Conservation (phyloP, 2,797 vertebrate species). For the Halcyon badia region DNA sequence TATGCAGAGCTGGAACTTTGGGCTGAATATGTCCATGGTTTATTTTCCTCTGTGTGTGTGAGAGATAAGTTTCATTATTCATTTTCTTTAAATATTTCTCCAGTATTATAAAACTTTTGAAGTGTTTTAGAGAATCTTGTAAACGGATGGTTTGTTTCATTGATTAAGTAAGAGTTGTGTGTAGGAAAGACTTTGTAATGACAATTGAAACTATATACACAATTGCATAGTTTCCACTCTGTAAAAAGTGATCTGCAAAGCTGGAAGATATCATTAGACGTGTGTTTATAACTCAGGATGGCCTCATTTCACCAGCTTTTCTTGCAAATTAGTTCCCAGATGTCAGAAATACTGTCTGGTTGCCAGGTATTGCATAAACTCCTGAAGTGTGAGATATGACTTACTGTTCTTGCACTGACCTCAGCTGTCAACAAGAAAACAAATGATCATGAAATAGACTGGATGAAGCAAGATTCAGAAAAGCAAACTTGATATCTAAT, state of each 20-base stretch:
- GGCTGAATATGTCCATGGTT: background rate
- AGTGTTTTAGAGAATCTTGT: background rate
- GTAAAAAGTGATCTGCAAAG: conserved; percentile 44
- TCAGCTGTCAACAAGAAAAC: conserved; percentile 55
- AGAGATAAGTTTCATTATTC: background rate
- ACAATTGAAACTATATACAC: conserved; percentile 35
- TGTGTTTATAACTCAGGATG: conserved; percentile 64
- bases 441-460: conserved; percentile 22
- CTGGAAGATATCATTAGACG: conserved; percentile 61
- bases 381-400: conserved; percentile 43
- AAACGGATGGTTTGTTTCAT: conserved; percentile 34
- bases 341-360: conserved; percentile 31
- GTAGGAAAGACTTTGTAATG: conserved; percentile 53
- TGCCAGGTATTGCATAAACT: conserved; percentile 66
- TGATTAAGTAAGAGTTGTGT: conserved; percentile 13
- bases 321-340: conserved; percentile 67
- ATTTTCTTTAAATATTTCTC: background rate
- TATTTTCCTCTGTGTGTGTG: background rate
- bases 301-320: conserved; percentile 55
- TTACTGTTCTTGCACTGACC: conserved; percentile 53
- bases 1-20: background rate
- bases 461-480: conserved; percentile 41
- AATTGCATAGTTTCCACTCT: conserved; percentile 52
- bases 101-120: background rate
- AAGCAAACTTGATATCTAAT: conserved; percentile 20